Conservation (phyloP, 2,797 vertebrate species). For the Atherinosoma microstoma region DNA sequence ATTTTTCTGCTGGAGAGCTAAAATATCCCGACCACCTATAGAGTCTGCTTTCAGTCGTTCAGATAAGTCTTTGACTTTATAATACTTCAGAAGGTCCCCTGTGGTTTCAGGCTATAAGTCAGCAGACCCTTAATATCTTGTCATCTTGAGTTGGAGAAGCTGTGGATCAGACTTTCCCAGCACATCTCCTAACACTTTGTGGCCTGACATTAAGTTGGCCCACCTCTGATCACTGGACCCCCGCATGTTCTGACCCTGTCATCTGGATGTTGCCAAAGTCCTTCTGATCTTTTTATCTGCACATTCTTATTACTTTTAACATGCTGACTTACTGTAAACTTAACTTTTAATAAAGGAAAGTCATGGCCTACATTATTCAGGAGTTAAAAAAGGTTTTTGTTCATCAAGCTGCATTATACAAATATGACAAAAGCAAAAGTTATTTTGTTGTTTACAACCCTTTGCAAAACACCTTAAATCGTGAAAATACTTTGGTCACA, state of each 20-base stretch:
- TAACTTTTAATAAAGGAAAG: not conserved
- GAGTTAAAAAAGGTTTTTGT: not conserved
- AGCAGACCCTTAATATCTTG: conserved; percentile 2
- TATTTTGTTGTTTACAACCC: no score
- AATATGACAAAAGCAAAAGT: no score
- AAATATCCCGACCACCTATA: not conserved
- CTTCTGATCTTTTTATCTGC: not conserved
- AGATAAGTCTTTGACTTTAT: not conserved
- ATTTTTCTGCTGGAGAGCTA: not conserved
- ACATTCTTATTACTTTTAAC: not conserved
- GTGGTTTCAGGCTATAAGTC: not conserved
- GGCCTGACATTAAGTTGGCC: not conserved
- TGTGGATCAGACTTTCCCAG: not conserved
- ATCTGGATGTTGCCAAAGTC: not conserved
- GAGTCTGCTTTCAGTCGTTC: not conserved
- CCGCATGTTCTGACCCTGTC: not conserved
- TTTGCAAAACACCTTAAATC: not conserved
- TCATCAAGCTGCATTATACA: no score
- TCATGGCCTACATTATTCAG: not conserved
- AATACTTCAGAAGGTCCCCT: not conserved
- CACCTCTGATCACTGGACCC: not conserved
- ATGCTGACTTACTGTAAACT: not conserved
- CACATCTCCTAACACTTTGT: not conserved
- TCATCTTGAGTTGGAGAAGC: not conserved
- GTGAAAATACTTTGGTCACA: not conserved